phyloP scores from a whole-genome alignment of 2,113 vertebrate genomes.

The Cyanistes caeruleus region DNA sequence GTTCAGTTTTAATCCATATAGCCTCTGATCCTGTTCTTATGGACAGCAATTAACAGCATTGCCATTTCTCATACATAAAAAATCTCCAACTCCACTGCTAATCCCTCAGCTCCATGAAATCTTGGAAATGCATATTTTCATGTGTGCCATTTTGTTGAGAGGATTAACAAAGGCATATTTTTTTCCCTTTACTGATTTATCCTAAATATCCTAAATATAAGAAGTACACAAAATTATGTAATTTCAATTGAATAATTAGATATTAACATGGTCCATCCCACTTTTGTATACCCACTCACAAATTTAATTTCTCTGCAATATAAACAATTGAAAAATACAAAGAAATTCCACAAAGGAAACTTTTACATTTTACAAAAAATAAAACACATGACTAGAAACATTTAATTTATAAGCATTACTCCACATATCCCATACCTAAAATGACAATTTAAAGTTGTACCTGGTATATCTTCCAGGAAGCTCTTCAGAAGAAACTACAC shows the following conservation, averaged over 20 bases:
- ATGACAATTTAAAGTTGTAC: conserved; percentile 53
- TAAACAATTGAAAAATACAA: not conserved
- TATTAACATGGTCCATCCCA: not conserved
- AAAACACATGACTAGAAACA: not conserved
- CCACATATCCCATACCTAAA: not conserved
- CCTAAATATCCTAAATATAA: not conserved
- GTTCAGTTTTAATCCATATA: not conserved
- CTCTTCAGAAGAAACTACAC: not conserved
- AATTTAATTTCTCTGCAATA: not conserved
- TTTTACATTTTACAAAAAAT: not conserved
- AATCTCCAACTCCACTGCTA: not conserved
- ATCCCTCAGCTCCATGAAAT: not conserved
- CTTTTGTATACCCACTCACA: not conserved
- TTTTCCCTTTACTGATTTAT: not conserved
- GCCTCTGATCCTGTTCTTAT: not conserved
- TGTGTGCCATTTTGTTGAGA: not conserved
- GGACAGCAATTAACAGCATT: not conserved
- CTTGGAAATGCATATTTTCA: not conserved
- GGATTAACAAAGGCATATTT: not conserved
- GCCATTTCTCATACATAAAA: not conserved
- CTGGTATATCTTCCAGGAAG: conserved; percentile 37
- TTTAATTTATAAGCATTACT: not conserved
- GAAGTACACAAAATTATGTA: not conserved
- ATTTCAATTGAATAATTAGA: not conserved
- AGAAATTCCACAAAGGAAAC: not conserved